Base-by-base conservation (phyloP, 2,888 invertebrate genomes). In the Sussaba pulchella region DNA sequence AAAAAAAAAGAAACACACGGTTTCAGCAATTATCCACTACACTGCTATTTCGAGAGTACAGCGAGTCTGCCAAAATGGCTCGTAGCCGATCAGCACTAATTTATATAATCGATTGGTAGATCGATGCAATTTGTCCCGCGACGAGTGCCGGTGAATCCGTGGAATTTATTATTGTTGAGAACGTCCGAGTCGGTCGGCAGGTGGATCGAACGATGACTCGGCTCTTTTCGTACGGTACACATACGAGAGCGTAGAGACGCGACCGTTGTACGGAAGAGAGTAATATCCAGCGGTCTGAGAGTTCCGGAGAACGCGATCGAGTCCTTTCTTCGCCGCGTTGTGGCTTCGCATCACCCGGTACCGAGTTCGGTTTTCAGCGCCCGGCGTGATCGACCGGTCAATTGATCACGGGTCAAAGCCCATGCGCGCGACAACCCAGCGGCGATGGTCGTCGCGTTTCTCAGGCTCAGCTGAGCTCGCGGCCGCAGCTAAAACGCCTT, bases 401-500 rank as follows among this genome's bases (percentile, higher is more conserved):
- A 81, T 81, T 78, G 81, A 81, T 81, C 81, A 78, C 81, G 54
- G 74, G 75, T 78, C 54, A 31, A 31, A 31, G 78, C 77, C 81
- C 63, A 54, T 71, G 59, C 69, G 75, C 75, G 59, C 67, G 74
- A 41, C 52, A 19, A 74, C 41, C 50, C 74, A 47, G 54, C 63
- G 39, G 64, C 26, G 10, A 26, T 57, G 43, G 52, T 21, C 41
- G 67, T 64, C 64, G 52, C 81, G 69, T 76, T 81, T 77, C 72
- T 73, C n/a, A n/a, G n/a, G n/a, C n/a, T n/a, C n/a, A n/a, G n/a
- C n/a, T n/a, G n/a, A n/a, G n/a, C n/a, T n/a, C n/a, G n/a, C n/a
- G n/a, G n/a, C n/a, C n/a, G n/a, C n/a, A n/a, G n/a, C n/a, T n/a
- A n/a, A n/a, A n/a, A n/a, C n/a, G n/a, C n/a, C n/a, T n/a, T n/a